A percentile compares a stretch with the other conserved stretches of the same genome.
Evolutionary conservation across 1,140 invertebrate genomes (phyloP).

Genomic region (Drosophila ambigua): DNA sequence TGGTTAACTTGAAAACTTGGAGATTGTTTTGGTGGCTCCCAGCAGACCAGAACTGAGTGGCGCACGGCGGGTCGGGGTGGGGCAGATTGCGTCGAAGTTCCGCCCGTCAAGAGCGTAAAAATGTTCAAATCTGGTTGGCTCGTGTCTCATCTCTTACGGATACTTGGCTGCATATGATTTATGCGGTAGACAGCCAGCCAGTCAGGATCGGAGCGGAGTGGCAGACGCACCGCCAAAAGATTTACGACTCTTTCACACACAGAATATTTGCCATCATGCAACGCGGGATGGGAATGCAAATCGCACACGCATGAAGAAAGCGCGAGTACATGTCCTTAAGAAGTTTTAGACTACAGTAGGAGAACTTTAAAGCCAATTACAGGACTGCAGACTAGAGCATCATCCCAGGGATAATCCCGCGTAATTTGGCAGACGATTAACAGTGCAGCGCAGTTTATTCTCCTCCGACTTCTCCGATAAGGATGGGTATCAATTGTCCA

Average conservation of each 20-base stretch:
- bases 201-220: conserved; percentile 2
- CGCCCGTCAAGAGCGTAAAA: conserved; percentile 62
- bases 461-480: conserved; percentile 6
- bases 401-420: conserved; percentile 28
- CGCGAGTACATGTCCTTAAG: conserved; percentile 21
- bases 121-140: conserved; percentile 49
- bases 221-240: conserved; percentile 54
- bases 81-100: conserved; percentile 27
- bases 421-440: conserved; percentile 32
- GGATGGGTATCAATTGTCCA: conserved; percentile 24
- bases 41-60: not conserved
- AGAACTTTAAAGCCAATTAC: conserved; percentile 72
- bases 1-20: too few relatives aligned
- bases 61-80: not conserved
- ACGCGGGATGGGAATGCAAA: conserved; percentile 58
- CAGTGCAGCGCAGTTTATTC: conserved; percentile 22
- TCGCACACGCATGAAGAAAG: conserved; percentile 48
- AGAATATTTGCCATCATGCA: conserved; percentile 38
- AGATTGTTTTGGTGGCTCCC: not conserved
- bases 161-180: conserved; percentile 78
- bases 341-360: conserved; percentile 9
- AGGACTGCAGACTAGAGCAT: conserved; percentile 4
- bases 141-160: conserved; percentile 24
- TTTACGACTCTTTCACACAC: conserved; percentile 69
- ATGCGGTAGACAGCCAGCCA: conserved; percentile 59